These are phyloP conservation scores for Apis florea DNA, from an alignment of 1,140 invertebrate species.

Conservation along the genomic window DNA sequence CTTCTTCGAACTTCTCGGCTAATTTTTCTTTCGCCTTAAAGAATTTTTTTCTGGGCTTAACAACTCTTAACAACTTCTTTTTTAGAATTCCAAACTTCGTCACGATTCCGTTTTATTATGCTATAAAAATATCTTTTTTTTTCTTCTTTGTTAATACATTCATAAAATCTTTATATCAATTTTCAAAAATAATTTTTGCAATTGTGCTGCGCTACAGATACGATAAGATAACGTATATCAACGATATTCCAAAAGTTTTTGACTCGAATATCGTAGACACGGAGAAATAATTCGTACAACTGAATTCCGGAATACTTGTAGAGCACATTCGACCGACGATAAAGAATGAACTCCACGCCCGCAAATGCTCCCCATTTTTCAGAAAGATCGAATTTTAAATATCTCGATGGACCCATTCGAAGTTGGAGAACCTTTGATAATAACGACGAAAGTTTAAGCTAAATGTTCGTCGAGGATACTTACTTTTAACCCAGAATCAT, in stretches of 20 bases:
- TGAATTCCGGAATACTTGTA: conserved; percentile 16
- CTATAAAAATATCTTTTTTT: no score
- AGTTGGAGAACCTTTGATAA: conserved; percentile 43
- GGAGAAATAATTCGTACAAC: background rate
- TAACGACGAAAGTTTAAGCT: conserved; percentile 17
- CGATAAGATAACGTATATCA: background rate
- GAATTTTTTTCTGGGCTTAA: no score
- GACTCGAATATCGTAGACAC: background rate
- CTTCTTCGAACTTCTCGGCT: no score
- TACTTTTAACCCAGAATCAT: conserved; percentile 9
- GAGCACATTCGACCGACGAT: background rate
- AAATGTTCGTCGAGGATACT: background rate
- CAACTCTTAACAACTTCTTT: no score
- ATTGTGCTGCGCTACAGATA: no score
- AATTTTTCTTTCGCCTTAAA: no score
- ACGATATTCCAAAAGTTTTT: background rate
- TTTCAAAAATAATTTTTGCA: background rate
- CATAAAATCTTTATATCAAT: background rate
- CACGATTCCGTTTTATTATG: no score
- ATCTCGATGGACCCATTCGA: conserved; percentile 37
- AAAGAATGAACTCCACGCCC: conserved; percentile 24
- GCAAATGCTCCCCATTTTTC: conserved; percentile 10
- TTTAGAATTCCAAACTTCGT: no score
- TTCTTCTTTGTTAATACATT: no score
- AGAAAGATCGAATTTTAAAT: conserved; percentile 25